Evolutionary conservation across 2,797 vertebrate genomes (phyloP).

Genomic region (Sciurus carolinensis): DNA sequence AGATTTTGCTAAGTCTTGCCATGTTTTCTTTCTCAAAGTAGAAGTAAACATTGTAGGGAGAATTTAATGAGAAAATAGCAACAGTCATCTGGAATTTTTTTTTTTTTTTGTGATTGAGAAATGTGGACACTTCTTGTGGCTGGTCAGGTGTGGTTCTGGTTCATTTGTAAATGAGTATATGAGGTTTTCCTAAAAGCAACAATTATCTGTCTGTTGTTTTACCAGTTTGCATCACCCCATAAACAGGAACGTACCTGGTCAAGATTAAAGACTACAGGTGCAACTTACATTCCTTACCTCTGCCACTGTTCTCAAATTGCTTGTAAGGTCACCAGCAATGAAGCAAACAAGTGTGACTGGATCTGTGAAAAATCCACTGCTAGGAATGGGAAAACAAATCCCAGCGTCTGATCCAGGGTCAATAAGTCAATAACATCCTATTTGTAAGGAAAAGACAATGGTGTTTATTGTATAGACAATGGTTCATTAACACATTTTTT

Average conservation of each 20-base stretch:
- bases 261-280: background rate
- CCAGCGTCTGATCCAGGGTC: background rate
- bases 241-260: background rate
- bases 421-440: background rate
- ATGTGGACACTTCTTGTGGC: background rate
- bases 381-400: background rate
- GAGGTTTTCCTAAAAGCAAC: constrained; percentile 43
- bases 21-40: background rate
- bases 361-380: background rate
- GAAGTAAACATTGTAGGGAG: background rate
- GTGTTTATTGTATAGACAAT: background rate
- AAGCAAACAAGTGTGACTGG: background rate
- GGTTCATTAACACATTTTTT: background rate
- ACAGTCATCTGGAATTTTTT: background rate
- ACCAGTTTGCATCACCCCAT: background rate
- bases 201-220: background rate
- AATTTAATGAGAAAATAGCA: background rate
- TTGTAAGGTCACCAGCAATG: background rate
- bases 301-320: background rate
- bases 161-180: background rate
- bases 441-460: constrained; percentile 14
- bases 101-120: too few relatives aligned
- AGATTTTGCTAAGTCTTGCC: background rate
- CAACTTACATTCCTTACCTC: background rate
- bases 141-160: background rate